Evolutionary conservation across 2,888 invertebrate species (phyloP).

Genomic region (Coleophora deauratella): DNA sequence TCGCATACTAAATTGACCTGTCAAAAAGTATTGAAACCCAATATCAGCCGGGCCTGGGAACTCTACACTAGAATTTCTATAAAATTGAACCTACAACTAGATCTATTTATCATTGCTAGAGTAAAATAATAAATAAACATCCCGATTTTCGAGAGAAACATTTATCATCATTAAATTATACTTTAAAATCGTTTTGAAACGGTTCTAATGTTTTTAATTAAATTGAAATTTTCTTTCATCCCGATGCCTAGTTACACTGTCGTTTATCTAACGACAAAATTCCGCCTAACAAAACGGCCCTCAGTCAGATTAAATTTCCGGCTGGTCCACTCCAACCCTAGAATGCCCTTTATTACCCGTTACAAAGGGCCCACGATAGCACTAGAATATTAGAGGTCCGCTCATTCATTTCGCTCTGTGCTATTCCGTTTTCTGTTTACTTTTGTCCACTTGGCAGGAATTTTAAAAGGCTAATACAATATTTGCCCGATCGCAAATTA

Average conservation of each 20-base stretch:
- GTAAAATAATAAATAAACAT: no score
- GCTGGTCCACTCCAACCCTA: conserved; percentile 61
- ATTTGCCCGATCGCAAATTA: conserved; percentile 16
- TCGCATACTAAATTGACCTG: no score
- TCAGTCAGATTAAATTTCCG: conserved; percentile 69
- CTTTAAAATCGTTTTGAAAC: conserved; percentile 18
- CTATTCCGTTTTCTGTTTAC: conserved; percentile 23
- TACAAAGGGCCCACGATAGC: conserved; percentile 52
- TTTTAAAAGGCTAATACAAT: conserved; percentile 21
- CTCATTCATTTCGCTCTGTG: conserved; percentile 33
- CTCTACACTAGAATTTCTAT: no score
- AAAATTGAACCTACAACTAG: no score
- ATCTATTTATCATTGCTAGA: no score
- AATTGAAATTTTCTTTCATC: conserved; percentile 60
- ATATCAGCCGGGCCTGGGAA: no score
- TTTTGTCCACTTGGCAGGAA: conserved; percentile 30
- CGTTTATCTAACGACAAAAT: conserved; percentile 64
- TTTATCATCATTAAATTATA: no score
- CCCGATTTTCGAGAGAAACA: no score
- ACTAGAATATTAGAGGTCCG: conserved; percentile 59
- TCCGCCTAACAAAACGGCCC: conserved; percentile 55
- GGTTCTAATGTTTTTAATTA: conserved; percentile 51
- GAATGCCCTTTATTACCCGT: conserved; percentile 64
- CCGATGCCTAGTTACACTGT: conserved; percentile 40
- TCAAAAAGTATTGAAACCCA: no score